Conservation (phyloP, 2,113 vertebrate species). For the Setophaga coronata region DNA sequence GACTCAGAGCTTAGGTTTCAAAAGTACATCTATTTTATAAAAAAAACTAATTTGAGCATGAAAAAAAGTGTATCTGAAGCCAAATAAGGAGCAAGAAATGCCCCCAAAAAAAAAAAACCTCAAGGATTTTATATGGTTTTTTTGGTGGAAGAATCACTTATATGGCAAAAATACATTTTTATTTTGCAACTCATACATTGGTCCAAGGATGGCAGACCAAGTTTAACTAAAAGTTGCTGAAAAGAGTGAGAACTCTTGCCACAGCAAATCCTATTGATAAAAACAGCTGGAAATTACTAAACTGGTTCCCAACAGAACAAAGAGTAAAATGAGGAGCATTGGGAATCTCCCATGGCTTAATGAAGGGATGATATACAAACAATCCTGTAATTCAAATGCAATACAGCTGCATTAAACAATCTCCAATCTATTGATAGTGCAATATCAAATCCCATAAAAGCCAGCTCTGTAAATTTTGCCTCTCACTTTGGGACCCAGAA, state of each 20-base stretch:
- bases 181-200: not conserved
- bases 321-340: not conserved
- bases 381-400: not conserved
- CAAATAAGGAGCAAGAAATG: not conserved
- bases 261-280: not conserved
- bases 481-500: not conserved
- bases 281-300: not conserved
- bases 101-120: not conserved
- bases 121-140: not conserved
- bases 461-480: not conserved
- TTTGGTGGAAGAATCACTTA: not conserved
- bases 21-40: not conserved
- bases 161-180: not conserved
- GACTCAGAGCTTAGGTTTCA: not conserved
- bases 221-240: not conserved
- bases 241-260: not conserved
- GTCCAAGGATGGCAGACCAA: not conserved
- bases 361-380: not conserved
- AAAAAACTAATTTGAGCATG: not conserved
- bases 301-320: not conserved
- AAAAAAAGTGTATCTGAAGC: not conserved
- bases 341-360: not conserved
- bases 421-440: not conserved
- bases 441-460: not conserved
- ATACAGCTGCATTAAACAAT: not conserved